Conservation (phyloP, 2,797 vertebrate genomes). For the Xiphophorus birchmanni region DNA sequence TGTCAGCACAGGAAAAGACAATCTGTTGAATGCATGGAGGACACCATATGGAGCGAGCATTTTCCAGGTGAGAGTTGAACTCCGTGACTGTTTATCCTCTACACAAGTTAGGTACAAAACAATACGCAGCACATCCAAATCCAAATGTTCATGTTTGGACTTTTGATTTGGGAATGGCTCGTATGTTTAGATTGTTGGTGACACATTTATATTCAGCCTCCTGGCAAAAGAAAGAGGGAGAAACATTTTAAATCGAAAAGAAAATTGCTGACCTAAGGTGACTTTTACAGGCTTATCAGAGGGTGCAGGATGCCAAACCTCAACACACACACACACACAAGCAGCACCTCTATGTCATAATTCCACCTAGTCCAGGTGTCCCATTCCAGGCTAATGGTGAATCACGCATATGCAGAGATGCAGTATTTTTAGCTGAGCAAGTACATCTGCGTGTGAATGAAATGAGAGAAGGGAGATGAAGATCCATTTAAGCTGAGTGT, state of each 20-base stretch:
- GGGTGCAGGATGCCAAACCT: neutral
- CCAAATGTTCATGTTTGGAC: neutral
- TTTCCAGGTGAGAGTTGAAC: conserved; percentile 85
- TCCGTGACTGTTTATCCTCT: conserved; percentile 13
- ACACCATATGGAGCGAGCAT: conserved; percentile 93
- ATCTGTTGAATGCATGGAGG: conserved; percentile 93
- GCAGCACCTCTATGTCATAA: conserved; percentile 21
- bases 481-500: conserved; percentile 25
- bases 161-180: conserved; percentile 7
- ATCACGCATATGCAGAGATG: conserved; percentile 49
- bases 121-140: neutral
- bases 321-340: neutral
- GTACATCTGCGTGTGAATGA: conserved; percentile 47
- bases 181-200: neutral
- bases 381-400: conserved; percentile 19
- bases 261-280: neutral
- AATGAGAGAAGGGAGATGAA: conserved; percentile 32
- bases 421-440: conserved; percentile 50
- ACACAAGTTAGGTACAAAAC: neutral
- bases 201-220: neutral
- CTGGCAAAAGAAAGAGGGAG: neutral
- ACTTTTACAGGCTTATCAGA: neutral
- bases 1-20: conserved; percentile 95
- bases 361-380: conserved; percentile 13
- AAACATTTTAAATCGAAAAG: neutral